Evolutionary conservation across 2,888 invertebrate species (phyloP).

Genomic region (Hemithea aestivaria): DNA sequence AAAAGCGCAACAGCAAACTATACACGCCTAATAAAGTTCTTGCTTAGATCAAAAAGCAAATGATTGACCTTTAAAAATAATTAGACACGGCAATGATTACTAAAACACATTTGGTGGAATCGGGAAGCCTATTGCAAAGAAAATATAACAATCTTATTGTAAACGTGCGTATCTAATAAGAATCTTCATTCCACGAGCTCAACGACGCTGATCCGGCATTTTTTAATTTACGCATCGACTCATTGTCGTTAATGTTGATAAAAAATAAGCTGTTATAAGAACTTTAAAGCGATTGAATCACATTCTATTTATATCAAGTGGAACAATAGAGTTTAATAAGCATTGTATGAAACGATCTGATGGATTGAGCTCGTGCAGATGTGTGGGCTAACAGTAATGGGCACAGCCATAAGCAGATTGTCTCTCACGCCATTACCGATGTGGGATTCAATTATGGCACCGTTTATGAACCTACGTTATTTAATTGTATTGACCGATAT

Average conservation of each 20-base stretch:
- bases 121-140: too few relatives aligned
- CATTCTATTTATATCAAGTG: slow-evolving; percentile 21
- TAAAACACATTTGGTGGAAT: too few relatives aligned
- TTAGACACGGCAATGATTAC: too few relatives aligned
- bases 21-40: too few relatives aligned
- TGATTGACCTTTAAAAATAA: too few relatives aligned
- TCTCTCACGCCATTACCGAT: slow-evolving; percentile 23
- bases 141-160: too few relatives aligned
- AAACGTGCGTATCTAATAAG: too few relatives aligned
- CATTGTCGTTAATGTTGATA: background rate
- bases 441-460: slow-evolving; percentile 28
- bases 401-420: slow-evolving; percentile 27
- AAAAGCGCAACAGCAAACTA: too few relatives aligned
- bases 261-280: background rate
- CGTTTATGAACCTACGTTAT: slow-evolving; percentile 28
- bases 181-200: too few relatives aligned
- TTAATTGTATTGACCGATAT: slow-evolving; percentile 24
- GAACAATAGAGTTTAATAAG: slow-evolving; percentile 25
- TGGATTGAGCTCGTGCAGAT: slow-evolving; percentile 18
- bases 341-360: slow-evolving; percentile 19
- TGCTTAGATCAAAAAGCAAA: too few relatives aligned
- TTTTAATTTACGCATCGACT: too few relatives aligned
- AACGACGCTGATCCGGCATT: too few relatives aligned
- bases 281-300: slow-evolving; percentile 5
- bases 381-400: slow-evolving; percentile 22